Evolutionary conservation across 1,140 invertebrate species (phyloP).

Genomic region (Melipona quadrifasciata): DNA sequence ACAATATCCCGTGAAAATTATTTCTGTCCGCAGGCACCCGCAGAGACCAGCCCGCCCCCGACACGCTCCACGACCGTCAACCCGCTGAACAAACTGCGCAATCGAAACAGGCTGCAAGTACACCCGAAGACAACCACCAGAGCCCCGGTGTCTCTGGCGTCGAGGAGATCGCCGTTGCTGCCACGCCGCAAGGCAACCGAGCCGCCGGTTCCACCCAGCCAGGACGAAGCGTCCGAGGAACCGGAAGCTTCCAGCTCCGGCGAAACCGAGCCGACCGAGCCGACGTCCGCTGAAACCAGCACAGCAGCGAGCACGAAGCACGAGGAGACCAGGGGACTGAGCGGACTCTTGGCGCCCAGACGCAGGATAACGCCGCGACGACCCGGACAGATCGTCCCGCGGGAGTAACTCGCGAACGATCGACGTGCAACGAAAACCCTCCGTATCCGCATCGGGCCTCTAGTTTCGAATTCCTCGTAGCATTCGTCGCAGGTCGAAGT

Average conservation of each 20-base stretch:
- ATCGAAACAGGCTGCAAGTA: constrained; percentile 75
- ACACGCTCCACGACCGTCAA: constrained; percentile 72
- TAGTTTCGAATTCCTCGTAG: background rate
- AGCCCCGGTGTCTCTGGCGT: constrained; percentile 61
- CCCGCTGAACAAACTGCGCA: constrained; percentile 79
- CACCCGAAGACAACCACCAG: constrained; percentile 78
- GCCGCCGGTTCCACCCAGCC: constrained; percentile 62
- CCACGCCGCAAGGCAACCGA: constrained; percentile 77
- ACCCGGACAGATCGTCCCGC: constrained; percentile 79
- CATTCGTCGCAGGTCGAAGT: background rate
- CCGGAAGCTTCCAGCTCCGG: constrained; percentile 8
- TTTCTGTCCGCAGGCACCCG: constrained; percentile 68
- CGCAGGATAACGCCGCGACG: constrained; percentile 83
- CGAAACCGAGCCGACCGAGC: constrained; percentile 78
- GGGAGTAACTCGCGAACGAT: constrained; percentile 37
- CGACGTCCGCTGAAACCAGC: constrained; percentile 79
- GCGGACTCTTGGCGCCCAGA: constrained; percentile 83
- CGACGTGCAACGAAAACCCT: background rate
- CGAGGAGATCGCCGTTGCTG: constrained; percentile 76
- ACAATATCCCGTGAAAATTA: background rate
- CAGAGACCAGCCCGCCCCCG: constrained; percentile 75
- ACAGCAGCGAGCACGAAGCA: constrained; percentile 78
- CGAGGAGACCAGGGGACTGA: constrained; percentile 83
- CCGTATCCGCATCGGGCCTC: background rate
- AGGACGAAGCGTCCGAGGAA: constrained; percentile 60